Conservation (phyloP, 2,797 vertebrate genomes). For the Halcyon chelicuti region DNA sequence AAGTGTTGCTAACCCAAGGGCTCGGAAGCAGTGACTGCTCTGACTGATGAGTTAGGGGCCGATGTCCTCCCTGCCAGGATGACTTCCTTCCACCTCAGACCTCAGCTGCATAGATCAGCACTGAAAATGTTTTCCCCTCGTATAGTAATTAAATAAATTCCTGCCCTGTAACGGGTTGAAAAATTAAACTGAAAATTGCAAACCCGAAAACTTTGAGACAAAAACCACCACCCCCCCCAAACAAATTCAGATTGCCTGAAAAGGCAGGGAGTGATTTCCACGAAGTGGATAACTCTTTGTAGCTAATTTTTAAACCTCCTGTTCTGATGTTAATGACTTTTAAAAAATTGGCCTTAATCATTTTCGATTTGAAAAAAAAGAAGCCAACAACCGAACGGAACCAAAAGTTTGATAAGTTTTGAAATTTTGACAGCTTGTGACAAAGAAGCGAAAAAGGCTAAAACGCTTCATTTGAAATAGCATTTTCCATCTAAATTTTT, state of each 20-base stretch:
- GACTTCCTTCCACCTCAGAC: not conserved
- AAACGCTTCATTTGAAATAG: not conserved
- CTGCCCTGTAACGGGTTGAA: not conserved
- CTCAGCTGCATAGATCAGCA: not conserved
- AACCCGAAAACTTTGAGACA: not conserved
- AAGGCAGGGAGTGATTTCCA: not conserved
- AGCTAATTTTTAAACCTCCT: not conserved
- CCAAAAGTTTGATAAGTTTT: not conserved
- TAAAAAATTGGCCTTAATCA: not conserved
- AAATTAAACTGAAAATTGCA: not conserved
- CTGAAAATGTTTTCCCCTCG: not conserved
- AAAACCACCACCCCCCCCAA: accelerated
- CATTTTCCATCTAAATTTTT: not conserved
- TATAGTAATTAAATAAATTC: not conserved
- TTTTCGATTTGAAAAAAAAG: not conserved
- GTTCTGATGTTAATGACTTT: not conserved
- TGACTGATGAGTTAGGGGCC: not conserved
- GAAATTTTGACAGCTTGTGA: not conserved
- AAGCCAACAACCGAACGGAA: not conserved
- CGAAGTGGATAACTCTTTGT: not conserved
- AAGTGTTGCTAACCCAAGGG: not conserved
- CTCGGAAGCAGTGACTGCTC: not conserved
- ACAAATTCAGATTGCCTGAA: not conserved
- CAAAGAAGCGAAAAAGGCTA: not conserved
- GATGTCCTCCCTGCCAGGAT: not conserved